Base-by-base conservation (phyloP, 2,113 vertebrate species). In the Phaetusa simplex region DNA sequence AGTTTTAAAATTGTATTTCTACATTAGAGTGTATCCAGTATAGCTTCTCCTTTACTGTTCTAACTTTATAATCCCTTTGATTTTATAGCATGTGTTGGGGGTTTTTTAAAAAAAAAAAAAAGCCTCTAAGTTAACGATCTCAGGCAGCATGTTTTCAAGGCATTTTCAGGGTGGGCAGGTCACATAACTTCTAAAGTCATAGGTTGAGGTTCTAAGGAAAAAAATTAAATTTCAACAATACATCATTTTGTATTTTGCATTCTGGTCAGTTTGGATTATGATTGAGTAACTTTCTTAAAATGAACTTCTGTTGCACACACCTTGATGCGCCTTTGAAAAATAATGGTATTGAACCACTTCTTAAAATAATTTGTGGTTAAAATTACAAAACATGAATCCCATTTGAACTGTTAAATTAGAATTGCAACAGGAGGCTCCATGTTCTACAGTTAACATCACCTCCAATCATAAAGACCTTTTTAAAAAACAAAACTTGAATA, bases 21-120 rank as follows among this genome's bases (percentile, higher is more conserved):
- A 93, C 71, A 69, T 88, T 59, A 58, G 22, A 67, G 14, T 13
- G 0, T 77, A 80, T 64, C 45, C 47, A 73, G 14, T 70, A 53
- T 38, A 93, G 67, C 62, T 93, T 90, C 70, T 95, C 66, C 87
- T 91, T 77, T 88, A 69, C 55, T 88, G 53, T 82, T 89, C 82
- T 85, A 56, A 87, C 36, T 49, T 94, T 62, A 38, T 79, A 90
- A 74, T 45, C 34, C 84, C 71, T 94, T 56, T 85, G 65, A 76
- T 86, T 61, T 85, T 85, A 84, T 52, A 90, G 78, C 70, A 81
- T n/a, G 20, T 70, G 52, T 49, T 90, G 30, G 5, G 3, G 27
- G 49, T 8, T 88, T 24, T 61, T 93, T 10, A 5, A 8, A 24
- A 58, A 84, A 58, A 6, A 10, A 14, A 52, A 84, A 70, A 38